phyloP scores from a whole-genome alignment of 2,113 vertebrate species.

The Garra rufa region DNA sequence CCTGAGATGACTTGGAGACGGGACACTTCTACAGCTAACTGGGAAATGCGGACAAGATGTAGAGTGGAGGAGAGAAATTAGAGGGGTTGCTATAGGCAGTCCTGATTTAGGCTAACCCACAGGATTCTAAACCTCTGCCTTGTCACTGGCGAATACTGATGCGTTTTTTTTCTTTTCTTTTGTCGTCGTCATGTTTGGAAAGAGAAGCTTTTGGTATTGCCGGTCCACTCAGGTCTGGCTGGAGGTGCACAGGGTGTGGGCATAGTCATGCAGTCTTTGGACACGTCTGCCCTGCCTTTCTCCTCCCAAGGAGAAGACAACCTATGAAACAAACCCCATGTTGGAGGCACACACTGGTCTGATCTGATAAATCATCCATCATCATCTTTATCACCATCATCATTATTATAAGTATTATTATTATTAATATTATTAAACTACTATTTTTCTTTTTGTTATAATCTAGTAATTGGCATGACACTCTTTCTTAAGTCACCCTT shows the following conservation, averaged over 20 bases:
- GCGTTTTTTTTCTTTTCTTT: constrained; percentile 3
- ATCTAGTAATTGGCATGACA: constrained; percentile 94
- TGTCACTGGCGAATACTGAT: constrained; percentile 55
- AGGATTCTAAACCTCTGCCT: constrained; percentile 34
- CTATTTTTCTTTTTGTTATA: constrained; percentile 64
- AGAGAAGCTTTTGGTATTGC: constrained; percentile 58
- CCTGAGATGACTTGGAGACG: constrained; percentile 50
- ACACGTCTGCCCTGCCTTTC: constrained; percentile 62
- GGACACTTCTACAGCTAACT: constrained; percentile 36
- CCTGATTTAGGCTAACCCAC: constrained; percentile 42
- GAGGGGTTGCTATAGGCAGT: constrained; percentile 32
- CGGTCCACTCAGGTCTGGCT: constrained; percentile 51
- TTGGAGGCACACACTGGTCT: constrained; percentile 99
- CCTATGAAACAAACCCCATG: constrained; percentile 72
- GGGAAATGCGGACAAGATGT: constrained; percentile 14
- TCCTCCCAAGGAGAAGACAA: constrained; percentile 63
- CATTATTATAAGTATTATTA: constrained; percentile 64
- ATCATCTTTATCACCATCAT: constrained; percentile 46
- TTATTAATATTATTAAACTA: constrained; percentile 17
- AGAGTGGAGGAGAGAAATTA: constrained; percentile 26
- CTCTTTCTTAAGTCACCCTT: constrained; percentile 77
- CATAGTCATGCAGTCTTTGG: constrained; percentile 80
- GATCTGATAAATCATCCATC: constrained; percentile 75
- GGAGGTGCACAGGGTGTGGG: constrained; percentile 35
- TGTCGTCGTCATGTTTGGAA: constrained; percentile 46